Evolutionary conservation across 2,113 vertebrate genomes (phyloP).

Genomic region (Spheniscus mendiculus): DNA sequence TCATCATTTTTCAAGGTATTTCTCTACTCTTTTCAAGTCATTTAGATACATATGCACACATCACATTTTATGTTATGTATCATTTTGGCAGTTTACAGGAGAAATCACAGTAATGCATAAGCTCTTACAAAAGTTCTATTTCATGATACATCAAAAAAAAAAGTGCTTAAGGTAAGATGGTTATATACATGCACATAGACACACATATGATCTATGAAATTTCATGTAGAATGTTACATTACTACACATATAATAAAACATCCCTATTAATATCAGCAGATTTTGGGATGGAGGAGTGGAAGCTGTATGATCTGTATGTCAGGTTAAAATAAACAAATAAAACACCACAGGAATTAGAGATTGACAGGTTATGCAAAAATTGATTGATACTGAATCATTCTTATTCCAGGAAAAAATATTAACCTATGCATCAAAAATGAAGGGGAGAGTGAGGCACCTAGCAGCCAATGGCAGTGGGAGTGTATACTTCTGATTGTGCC

Average conservation of each 20-base stretch:
- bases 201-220: background rate
- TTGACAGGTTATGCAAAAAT: background rate
- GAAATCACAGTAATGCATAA: background rate
- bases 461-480: background rate
- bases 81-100: background rate
- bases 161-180: background rate
- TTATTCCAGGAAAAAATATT: background rate
- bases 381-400: background rate
- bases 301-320: background rate
- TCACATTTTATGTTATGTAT: background rate
- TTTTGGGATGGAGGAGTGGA: background rate
- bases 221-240: background rate
- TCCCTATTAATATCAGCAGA: background rate
- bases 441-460: background rate
- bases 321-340: background rate
- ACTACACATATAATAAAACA: background rate
- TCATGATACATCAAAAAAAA: background rate
- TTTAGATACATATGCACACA: background rate
- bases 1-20: background rate
- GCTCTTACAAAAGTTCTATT: background rate
- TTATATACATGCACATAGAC: background rate
- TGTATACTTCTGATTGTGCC: background rate
- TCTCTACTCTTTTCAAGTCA: background rate
- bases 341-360: background rate
- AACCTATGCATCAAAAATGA: accelerated